Evolutionary conservation across 2,113 vertebrate species (phyloP).

Genomic region (Natator depressus): DNA sequence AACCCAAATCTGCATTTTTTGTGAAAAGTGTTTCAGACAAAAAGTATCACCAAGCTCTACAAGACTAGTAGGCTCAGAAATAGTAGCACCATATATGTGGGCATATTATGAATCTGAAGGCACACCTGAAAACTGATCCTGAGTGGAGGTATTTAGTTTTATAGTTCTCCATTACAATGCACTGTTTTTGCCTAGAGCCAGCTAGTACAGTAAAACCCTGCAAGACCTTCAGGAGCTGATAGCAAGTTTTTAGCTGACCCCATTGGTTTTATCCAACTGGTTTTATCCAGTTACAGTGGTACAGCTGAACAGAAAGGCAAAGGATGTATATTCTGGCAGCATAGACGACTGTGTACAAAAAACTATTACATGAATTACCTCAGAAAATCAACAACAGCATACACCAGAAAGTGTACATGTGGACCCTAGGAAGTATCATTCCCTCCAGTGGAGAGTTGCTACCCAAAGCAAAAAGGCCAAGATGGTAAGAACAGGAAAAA

Average conservation of each 20-base stretch:
- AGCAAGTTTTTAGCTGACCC: background rate
- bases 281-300: background rate
- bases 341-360: background rate
- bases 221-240: background rate
- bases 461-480: background rate
- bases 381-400: background rate
- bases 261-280: background rate
- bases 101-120: background rate
- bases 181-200: background rate
- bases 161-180: background rate
- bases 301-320: background rate
- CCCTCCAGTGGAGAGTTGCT: background rate
- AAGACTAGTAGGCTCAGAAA: background rate
- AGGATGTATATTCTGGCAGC: background rate
- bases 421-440: background rate
- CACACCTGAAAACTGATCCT: background rate
- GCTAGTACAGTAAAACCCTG: background rate
- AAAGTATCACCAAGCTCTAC: background rate
- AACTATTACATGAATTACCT: background rate
- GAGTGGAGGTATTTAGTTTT: background rate
- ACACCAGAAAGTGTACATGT: background rate
- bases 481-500: background rate
- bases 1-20: background rate
- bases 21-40: background rate
- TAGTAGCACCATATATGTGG: background rate